phyloP scores from a whole-genome alignment of 2,113 vertebrate species.

The Vanacampus margaritifer region DNA sequence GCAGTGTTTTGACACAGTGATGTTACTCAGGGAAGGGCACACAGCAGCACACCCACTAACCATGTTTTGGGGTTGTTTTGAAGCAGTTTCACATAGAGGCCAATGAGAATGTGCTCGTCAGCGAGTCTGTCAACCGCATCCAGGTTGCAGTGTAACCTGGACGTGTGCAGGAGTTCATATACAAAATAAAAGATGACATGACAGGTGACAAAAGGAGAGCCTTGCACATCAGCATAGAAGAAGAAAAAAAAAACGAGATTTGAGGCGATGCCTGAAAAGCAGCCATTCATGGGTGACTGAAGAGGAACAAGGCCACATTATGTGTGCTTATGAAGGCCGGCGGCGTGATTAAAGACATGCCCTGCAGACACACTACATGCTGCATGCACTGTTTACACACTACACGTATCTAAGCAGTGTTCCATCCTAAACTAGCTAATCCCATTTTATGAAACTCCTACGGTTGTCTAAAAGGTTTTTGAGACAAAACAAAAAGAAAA shows the following conservation, averaged over 20 bases:
- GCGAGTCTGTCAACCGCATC: constrained; percentile 97
- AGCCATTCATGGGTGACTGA: constrained; percentile 56
- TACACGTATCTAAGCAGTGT: constrained; percentile 13
- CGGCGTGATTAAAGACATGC: constrained; percentile 37
- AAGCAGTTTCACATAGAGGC: constrained; percentile 94
- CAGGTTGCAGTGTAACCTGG: constrained; percentile 94
- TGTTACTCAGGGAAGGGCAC: constrained; percentile 20
- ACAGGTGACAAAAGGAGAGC: constrained; percentile 45
- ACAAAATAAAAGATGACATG: constrained; percentile 35
- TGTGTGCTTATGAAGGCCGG: constrained; percentile 49
- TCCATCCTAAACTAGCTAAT: constrained; percentile 28
- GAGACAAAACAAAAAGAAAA: not conserved
- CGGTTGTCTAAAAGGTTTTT: not conserved
- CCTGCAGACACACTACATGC: constrained; percentile 11
- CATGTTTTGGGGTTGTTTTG: constrained; percentile 85
- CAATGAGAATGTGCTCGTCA: constrained; percentile 98
- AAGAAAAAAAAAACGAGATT: constrained; percentile 33
- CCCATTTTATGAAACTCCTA: constrained; percentile 9
- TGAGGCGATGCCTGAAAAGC: constrained; percentile 49
- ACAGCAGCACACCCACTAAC: constrained; percentile 87
- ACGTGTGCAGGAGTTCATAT: constrained; percentile 69
- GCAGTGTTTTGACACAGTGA: not conserved
- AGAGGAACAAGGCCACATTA: constrained; percentile 61
- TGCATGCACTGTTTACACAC: constrained; percentile 23
- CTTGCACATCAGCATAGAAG: constrained; percentile 2